These are phyloP conservation scores for Gavia stellata DNA, from an alignment of 2,113 vertebrate species.

Conservation along the genomic window DNA sequence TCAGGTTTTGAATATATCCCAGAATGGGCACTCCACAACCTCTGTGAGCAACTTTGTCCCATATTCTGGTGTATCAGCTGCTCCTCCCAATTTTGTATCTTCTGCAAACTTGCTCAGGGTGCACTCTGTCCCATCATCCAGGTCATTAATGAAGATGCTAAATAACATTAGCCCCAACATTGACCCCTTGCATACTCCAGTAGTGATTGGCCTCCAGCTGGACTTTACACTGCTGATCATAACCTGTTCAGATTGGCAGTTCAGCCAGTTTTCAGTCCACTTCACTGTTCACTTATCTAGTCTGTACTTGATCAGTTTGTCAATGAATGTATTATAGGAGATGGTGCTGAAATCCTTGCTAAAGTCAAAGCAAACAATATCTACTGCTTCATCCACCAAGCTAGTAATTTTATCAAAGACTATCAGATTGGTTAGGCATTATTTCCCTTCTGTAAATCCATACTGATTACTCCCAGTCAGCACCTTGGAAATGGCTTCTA, in stretches of 20 bases:
- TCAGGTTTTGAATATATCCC: background rate
- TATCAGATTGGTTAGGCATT: background rate
- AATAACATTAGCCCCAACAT: background rate
- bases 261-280: background rate
- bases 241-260: background rate
- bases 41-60: background rate
- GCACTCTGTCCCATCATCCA: background rate
- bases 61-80: background rate
- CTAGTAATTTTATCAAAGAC: background rate
- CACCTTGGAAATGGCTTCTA: background rate
- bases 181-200: background rate
- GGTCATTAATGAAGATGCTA: background rate
- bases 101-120: background rate
- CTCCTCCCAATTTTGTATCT: background rate
- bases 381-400: background rate
- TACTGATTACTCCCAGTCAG: background rate
- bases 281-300: background rate
- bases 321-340: background rate
- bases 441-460: background rate
- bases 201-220: background rate
- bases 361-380: background rate
- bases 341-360: background rate
- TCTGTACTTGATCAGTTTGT: background rate
- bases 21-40: background rate
- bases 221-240: background rate